Percentiles rank a stretch among this genome's conserved stretches.
phyloP scores from a whole-genome alignment of 2,888 invertebrate genomes.

The Euplexia lucipara region DNA sequence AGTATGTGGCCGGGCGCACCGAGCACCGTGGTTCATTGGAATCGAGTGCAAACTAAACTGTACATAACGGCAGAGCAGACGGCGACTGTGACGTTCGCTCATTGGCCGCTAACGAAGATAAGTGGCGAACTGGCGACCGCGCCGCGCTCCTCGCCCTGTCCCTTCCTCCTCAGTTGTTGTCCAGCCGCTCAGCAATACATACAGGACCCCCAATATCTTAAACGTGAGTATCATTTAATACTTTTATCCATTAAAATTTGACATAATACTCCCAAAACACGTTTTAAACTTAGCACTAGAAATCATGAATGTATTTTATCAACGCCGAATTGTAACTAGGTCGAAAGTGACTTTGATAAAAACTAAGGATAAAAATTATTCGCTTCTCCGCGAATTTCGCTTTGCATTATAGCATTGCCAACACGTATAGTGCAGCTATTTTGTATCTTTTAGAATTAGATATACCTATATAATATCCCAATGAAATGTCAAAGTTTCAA shows the following conservation, averaged over 20 bases:
- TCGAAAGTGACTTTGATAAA: slow-evolving; percentile 2
- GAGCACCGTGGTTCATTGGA: slow-evolving; percentile 21
- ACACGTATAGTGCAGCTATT: not conserved
- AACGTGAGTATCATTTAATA: slow-evolving; percentile 47
- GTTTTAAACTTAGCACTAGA: not conserved
- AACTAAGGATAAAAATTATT: slow-evolving; percentile 23
- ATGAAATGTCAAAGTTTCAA: too few species aligned
- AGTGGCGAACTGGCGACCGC: slow-evolving; percentile 51
- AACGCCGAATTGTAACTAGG: slow-evolving; percentile 8
- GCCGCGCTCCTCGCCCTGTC: slow-evolving; percentile 44
- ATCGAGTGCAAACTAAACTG: slow-evolving; percentile 46
- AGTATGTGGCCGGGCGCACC: slow-evolving; percentile 7
- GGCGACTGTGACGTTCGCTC: slow-evolving; percentile 57
- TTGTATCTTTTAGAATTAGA: not conserved
- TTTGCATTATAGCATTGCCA: slow-evolving; percentile 9
- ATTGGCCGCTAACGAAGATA: slow-evolving; percentile 68
- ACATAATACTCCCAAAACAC: too few species aligned
- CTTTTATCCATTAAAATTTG: slow-evolving; percentile 12
- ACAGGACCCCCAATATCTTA: slow-evolving; percentile 21
- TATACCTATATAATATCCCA: too few species aligned
- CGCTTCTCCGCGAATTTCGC: slow-evolving; percentile 5
- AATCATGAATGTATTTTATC: not conserved
- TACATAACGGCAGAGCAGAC: slow-evolving; percentile 42
- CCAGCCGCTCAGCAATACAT: slow-evolving; percentile 39
- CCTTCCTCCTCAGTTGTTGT: slow-evolving; percentile 53